These are phyloP conservation scores for Toxonevra muliebris DNA, from an alignment of 2,888 invertebrate species.

Conservation along the genomic window DNA sequence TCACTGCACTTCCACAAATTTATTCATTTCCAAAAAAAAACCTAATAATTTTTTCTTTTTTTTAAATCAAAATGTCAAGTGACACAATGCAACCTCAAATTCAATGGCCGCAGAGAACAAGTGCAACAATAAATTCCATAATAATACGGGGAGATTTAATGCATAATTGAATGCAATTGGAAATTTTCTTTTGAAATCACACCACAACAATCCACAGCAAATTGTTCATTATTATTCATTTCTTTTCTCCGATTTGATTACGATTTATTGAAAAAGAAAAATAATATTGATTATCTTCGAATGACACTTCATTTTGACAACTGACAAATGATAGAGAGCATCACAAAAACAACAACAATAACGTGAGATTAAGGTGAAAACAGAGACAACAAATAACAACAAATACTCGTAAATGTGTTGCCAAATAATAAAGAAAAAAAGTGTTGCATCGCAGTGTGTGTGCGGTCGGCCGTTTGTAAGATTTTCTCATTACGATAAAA, in stretches of 20 bases:
- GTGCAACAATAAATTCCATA: background rate
- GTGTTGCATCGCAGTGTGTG: no score
- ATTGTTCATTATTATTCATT: slow-evolving; percentile 1
- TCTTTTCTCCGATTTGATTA: no score
- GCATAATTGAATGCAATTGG: background rate
- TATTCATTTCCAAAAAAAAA: background rate
- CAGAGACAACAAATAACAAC: background rate
- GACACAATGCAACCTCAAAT: background rate
- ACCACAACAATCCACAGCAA: no score
- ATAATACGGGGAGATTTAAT: background rate
- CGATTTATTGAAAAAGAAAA: background rate
- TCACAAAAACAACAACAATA: slow-evolving; percentile 11
- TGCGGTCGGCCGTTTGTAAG: no score
- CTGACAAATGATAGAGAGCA: slow-evolving; percentile 24
- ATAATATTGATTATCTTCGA: slow-evolving; percentile 8
- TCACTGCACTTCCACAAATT: background rate
- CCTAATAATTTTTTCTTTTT: background rate
- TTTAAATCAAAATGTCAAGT: background rate
- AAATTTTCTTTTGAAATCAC: background rate
- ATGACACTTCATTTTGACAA: slow-evolving; percentile 17
- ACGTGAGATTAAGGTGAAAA: background rate
- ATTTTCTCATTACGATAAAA: no score
- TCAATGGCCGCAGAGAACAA: background rate
- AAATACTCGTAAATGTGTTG: slow-evolving; percentile 5
- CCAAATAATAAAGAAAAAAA: background rate